Base-by-base conservation (phyloP, 2,797 vertebrate species). In the Danio jaintianensis region DNA sequence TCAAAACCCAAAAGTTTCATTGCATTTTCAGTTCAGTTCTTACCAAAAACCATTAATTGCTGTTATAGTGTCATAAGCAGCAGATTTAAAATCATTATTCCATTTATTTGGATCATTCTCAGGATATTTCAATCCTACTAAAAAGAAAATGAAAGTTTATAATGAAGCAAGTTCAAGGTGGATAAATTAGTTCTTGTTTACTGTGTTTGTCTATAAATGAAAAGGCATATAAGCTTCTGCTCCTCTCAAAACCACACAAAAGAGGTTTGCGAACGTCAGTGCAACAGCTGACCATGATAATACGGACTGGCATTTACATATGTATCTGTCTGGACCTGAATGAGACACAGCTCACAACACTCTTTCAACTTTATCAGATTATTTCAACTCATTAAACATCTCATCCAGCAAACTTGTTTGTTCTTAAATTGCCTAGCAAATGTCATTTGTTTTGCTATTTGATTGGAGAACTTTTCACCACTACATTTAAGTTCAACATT, bases 371-470 rank as follows among this genome's bases (percentile, higher is more conserved):
- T 29, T 13, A 70, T 53, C 22, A 50, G 29, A 50, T 67, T 48
- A 58, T 58, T 79, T 52, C 66, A 50, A 50, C 36, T 71, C 67
- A 53, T 79, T 72, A 70, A 42, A 58, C 76, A 78, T 70, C 52
- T 68, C 55, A 70, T 62, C 78, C 45, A 29, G 48, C 40, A 45
- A 10, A 10, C 10, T 13, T 45, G 68, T 38, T 72, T 72, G 66
- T 69, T 69, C 68, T 53, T 71, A 55, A 71, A 71, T 71, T 53
- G 67, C 47, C 29, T 10, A 43, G 11, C 1, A 55, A 45, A 79
- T 53, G 15, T 55, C 11, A 64, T 36, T 72, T 43, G 47, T 18
- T 68, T 63, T 62, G 58, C 2, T 66, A 71, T 63, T 66, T 76
- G 43, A 29, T 50, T 59, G 11, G 43, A 42, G 7, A 71, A 55